Percentiles rank a stretch among this genome's conserved stretches.
Evolutionary conservation across 2,113 vertebrate genomes (phyloP).

Genomic region (Nesoenas mayeri): DNA sequence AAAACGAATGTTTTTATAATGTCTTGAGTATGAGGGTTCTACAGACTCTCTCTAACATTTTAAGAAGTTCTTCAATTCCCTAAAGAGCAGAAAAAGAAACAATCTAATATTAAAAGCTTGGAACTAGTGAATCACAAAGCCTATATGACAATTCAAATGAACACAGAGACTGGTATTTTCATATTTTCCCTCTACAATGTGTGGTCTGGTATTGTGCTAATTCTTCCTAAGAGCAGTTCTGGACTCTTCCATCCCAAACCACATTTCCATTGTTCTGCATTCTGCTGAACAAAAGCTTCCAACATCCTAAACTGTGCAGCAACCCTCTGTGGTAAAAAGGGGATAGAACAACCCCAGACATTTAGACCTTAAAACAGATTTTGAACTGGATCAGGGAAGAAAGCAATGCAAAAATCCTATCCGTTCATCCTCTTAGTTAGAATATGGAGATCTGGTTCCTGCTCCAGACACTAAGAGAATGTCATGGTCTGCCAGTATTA

Average conservation of each 20-base stretch:
- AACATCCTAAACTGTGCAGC: not conserved
- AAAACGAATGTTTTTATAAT: not conserved
- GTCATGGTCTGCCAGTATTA: not conserved
- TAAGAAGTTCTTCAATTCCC: not conserved
- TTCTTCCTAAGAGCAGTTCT: not conserved
- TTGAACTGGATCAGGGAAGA: not conserved
- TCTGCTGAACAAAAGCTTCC: conserved; percentile 6
- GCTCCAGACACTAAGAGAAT: not conserved
- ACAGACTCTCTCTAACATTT: not conserved
- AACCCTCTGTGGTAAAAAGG: not conserved
- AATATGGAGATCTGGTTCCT: not conserved
- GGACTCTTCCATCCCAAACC: not conserved
- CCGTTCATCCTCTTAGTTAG: not conserved
- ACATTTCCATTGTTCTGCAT: not conserved
- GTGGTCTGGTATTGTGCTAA: not conserved
- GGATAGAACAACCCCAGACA: not conserved
- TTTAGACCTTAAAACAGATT: not conserved
- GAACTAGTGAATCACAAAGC: not conserved
- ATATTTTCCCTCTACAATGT: not conserved
- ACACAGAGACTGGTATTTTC: not conserved
- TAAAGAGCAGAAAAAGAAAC: not conserved
- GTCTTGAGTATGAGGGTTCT: not conserved
- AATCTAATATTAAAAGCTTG: not conserved
- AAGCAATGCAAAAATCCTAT: not conserved
- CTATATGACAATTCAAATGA: not conserved